Base-by-base conservation (phyloP, 2,113 vertebrate species). In the Oreochromis niloticus region DNA sequence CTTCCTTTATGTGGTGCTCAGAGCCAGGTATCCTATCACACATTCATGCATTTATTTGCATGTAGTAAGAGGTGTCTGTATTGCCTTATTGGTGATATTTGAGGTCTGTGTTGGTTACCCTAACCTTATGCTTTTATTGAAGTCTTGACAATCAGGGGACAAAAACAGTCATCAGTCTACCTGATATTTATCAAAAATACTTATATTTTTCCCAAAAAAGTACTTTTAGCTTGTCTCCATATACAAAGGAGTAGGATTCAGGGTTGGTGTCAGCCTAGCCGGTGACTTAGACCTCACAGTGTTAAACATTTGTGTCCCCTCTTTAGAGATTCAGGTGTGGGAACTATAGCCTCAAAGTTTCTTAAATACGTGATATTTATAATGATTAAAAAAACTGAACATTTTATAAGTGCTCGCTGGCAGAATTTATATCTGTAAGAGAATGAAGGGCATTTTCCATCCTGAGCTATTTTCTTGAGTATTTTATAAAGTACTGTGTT, bases 1-100 rank as follows among this genome's bases (percentile, higher is more conserved):
- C 84, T 99, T 99, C 95, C 96, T 99, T n/a, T 99, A 98, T 16
- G 97, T 99, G 93, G 98, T 99, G 87, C 96, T 99, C 41, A 97
- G 99, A 92, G 98, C 99, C 63, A 98, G 98, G 99, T 99, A 90
- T n/a, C 86, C 80, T 16, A 27, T 9, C 30, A 13, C 73, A 71
- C 52, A 82, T 30, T 75, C 61, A 73, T 39, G 2, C 50, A 63
- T 22, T 30, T 27, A 56, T n/a, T 19, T 39, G 6, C 11, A 1
- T 39, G 22, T 48, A 12, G 27, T 7, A 39, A 12, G 2, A 27
- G 32, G 13, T 19, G 4, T 19, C 27, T 73, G 12, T 16, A 7
- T 73, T 24, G 5, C 32, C 4, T 56, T 27, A 3, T 24, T 52
- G 30, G 9, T 17, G 41, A 0, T 73, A 73, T 73, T 73, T 73